phyloP scores from a whole-genome alignment of 2,113 vertebrate genomes.

The Thunnus maccoyii region DNA sequence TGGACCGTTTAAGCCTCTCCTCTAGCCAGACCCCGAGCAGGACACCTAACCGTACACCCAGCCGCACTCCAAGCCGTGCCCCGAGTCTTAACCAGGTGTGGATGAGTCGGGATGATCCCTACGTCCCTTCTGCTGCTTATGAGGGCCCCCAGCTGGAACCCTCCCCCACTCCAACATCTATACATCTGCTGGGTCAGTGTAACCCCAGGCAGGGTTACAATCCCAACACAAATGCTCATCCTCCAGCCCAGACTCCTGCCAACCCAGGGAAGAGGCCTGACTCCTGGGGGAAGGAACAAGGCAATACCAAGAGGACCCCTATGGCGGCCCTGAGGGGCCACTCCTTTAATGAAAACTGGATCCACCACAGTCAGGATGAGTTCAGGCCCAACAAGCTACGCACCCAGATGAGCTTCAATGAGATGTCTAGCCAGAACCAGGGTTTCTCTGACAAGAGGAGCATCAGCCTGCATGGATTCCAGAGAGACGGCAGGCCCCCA shows the following conservation, averaged over 20 bases:
- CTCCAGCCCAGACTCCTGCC: constrained; percentile 78
- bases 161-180: constrained; percentile 86
- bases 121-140: constrained; percentile 83
- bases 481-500: constrained; percentile 83
- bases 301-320: constrained; percentile 92
- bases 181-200: constrained; percentile 94
- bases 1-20: constrained; percentile 95
- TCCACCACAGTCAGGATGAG: constrained; percentile 90
- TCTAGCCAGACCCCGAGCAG: constrained; percentile 84
- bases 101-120: constrained; percentile 95
- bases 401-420: constrained; percentile 95
- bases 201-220: constrained; percentile 92
- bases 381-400: constrained; percentile 92
- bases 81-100: constrained; percentile 94
- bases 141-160: constrained; percentile 87
- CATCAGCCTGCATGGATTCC: constrained; percentile 92
- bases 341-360: constrained; percentile 93
- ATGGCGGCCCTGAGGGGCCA: constrained; percentile 92
- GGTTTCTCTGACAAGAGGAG: constrained; percentile 91
- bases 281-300: constrained; percentile 92
- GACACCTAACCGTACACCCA: constrained; percentile 84
- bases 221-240: constrained; percentile 79
- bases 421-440: constrained; percentile 90
- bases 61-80: constrained; percentile 84
- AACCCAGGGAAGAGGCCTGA: constrained; percentile 84